These are phyloP conservation scores for Spermophilus dauricus DNA, from an alignment of 2,113 vertebrate genomes.

Conservation along the genomic window DNA sequence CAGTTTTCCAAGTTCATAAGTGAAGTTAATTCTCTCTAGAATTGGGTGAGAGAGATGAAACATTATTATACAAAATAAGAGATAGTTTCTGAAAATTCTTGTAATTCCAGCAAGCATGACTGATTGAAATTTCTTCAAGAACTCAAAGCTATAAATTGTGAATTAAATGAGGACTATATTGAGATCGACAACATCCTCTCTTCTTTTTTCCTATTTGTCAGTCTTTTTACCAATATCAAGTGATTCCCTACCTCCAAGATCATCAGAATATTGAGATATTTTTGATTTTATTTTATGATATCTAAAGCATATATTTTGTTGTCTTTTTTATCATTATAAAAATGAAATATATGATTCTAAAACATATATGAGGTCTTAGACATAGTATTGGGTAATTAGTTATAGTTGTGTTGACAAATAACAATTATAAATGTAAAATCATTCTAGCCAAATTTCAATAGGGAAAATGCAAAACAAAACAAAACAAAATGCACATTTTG, in stretches of 20 bases:
- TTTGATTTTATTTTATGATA: background rate
- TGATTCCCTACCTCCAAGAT: background rate
- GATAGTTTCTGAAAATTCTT: background rate
- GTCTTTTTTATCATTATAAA: background rate
- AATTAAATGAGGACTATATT: background rate
- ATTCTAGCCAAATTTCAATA: background rate
- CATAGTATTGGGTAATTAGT: background rate
- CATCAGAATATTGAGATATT: background rate
- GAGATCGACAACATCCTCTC: background rate
- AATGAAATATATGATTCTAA: background rate
- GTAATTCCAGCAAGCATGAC: background rate
- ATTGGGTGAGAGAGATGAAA: background rate
- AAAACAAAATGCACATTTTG: background rate
- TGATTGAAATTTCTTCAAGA: background rate
- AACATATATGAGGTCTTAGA: background rate
- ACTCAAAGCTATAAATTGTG: background rate
- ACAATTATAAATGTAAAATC: constrained; percentile 13
- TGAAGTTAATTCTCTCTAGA: background rate
- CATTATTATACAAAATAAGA: background rate
- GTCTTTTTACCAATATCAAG: background rate
- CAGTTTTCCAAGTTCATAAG: background rate
- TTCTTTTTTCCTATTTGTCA: background rate
- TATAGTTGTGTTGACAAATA: constrained; percentile 13
- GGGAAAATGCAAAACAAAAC: background rate
- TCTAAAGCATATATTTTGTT: background rate